Percentiles rank a stretch among this genome's conserved stretches.
Conservation (phyloP, 2,888 invertebrate species). For the Leptinotarsa tumamoca region DNA sequence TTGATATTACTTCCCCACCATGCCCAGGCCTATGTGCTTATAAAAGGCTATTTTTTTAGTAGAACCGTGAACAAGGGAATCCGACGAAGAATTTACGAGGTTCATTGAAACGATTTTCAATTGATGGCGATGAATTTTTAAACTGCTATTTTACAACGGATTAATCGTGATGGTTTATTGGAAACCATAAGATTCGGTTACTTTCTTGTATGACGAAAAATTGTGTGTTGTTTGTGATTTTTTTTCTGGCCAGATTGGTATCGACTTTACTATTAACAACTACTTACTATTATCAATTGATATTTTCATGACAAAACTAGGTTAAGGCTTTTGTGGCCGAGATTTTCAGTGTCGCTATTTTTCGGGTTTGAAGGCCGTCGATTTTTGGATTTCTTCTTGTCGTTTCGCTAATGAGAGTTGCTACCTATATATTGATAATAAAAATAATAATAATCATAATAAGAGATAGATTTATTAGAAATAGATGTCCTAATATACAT, state of each 20-base stretch:
- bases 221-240: neutral
- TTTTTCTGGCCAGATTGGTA: neutral
- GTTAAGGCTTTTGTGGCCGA: too few species aligned
- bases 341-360: too few species aligned
- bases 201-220: neutral
- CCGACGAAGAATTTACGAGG: conserved; percentile 5
- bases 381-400: too few species aligned
- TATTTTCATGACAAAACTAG: too few species aligned
- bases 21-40: conserved; percentile 33
- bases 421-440: too few species aligned
- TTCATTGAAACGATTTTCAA: conserved; percentile 6
- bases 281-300: too few species aligned
- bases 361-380: too few species aligned
- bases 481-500: too few species aligned
- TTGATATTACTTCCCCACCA: conserved; percentile 57
- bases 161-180: neutral
- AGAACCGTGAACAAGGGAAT: conserved; percentile 6
- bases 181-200: neutral
- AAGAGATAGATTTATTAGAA: too few species aligned
- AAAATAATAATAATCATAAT: too few species aligned
- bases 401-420: too few species aligned
- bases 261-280: too few species aligned
- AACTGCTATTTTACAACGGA: neutral
- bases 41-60: conserved; percentile 33
- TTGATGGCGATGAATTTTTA: conserved; percentile 6